Evolutionary conservation across 2,797 vertebrate species (phyloP), one percentile per base, ranked within the genome.

Genomic region (Synanceia verrucosa): DNA sequence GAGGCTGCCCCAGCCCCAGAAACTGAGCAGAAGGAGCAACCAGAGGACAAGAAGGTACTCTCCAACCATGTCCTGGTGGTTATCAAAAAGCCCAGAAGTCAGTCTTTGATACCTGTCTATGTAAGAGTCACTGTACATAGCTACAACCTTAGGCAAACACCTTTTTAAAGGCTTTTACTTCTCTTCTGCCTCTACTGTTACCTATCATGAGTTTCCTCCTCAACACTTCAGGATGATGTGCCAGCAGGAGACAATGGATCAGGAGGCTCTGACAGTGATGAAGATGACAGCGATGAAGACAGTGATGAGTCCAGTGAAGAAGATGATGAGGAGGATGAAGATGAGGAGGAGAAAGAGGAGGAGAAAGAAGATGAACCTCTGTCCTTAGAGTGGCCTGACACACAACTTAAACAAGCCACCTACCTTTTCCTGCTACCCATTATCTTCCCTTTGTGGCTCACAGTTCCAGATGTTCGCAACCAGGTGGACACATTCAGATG

Each of bases 391-490:
- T 99, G 97, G 97, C 98, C 98, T 1, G 94, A 96, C 67, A 96
- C 94, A 0, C 88, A 62, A 39, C 92, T 89, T 46, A 98, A 98
- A 90, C 97, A 96, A 91, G 94, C 92, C 64, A 94, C 96, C 47
- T 99, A 96, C 91, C 94, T 99, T 59, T 90, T 99, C 78, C 94
- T 99, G 59, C 90, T 99, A 71, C 98, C 97, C 65, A 96, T 99
- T 1, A 93, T 98, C 53, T 91, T 99, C 76, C 97, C 97, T 31
- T 91, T 99, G 80, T 99, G 98, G 98, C 94, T 98, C 81, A 99
- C 97, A 0, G 76, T 99, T 31, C 97, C 98, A 0, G 97, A 99
- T 0, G 96, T 99, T 60, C 95, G 98, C 64, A 97, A 96, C 81
- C 93, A 90, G 57, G 97, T 99, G 86, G 94, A 92, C 70, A 62